These are phyloP conservation scores for Lysandra bellargus DNA, from an alignment of 2,888 invertebrate species.

Conservation along the genomic window DNA sequence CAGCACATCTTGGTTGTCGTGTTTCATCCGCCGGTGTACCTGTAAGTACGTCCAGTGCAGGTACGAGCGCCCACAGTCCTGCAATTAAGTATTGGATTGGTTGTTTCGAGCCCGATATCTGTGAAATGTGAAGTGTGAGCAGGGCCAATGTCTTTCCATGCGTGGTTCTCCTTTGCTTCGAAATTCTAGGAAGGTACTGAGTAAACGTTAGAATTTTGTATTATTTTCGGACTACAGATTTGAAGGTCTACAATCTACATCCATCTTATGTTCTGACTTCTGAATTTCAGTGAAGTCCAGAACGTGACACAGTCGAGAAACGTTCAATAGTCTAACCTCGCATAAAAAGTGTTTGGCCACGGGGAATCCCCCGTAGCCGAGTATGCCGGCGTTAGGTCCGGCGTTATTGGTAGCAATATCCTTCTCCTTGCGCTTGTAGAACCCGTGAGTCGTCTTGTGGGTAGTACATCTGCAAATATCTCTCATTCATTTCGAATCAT, in stretches of 20 bases:
- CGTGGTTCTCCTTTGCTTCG: not conserved
- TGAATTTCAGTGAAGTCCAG: too few relatives aligned
- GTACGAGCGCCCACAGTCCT: conserved; percentile 75
- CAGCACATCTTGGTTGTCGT: conserved; percentile 60
- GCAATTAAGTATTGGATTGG: conserved; percentile 18
- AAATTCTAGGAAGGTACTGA: not conserved
- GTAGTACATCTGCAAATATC: conserved; percentile 63
- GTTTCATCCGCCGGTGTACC: conserved; percentile 75
- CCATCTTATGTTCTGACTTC: too few relatives aligned
- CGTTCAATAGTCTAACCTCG: conserved; percentile 53
- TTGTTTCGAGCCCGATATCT: too few relatives aligned
- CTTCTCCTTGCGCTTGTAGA: conserved; percentile 67
- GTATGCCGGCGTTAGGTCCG: conserved; percentile 55
- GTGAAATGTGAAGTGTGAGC: too few relatives aligned
- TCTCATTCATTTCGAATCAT: not conserved
- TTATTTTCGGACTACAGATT: not conserved
- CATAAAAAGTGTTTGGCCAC: conserved; percentile 77
- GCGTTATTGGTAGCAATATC: conserved; percentile 46
- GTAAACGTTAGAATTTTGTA: not conserved
- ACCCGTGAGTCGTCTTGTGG: conserved; percentile 76
- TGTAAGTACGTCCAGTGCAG: conserved; percentile 78
- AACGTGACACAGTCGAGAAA: not conserved
- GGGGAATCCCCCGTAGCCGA: conserved; percentile 72
- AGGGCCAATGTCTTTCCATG: not conserved
- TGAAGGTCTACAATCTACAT: not conserved